Evolutionary conservation across 2,888 invertebrate genomes (phyloP).

Genomic region (Cantharis rufa): DNA sequence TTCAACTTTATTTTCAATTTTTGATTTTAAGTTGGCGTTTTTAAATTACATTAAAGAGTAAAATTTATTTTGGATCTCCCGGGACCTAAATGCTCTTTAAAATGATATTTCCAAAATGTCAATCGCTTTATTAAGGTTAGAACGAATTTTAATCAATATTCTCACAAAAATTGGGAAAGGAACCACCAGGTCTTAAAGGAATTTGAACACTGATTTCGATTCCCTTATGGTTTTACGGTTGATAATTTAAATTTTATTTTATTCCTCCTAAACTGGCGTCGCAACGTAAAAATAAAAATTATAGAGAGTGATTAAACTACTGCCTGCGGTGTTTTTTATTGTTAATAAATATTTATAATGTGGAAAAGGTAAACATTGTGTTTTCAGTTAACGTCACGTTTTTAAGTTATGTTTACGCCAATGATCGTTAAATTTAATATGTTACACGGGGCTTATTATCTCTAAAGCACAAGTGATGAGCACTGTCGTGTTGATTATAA

Average conservation of each 20-base stretch:
- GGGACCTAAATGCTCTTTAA: slow-evolving; percentile 15
- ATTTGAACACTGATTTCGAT: neutral
- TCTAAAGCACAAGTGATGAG: neutral
- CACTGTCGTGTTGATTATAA: neutral
- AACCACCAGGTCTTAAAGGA: neutral
- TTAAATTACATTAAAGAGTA: neutral
- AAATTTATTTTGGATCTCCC: slow-evolving; percentile 5
- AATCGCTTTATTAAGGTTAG: neutral
- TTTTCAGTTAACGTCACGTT: neutral
- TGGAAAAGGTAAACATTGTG: neutral
- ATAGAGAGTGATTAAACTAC: neutral
- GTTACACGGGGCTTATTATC: neutral
- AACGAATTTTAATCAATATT: neutral
- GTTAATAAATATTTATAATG: neutral
- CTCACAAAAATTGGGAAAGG: neutral
- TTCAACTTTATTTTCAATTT: neutral
- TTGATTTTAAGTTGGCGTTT: neutral
- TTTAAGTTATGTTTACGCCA: neutral
- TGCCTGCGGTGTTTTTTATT: neutral
- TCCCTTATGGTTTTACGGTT: neutral
- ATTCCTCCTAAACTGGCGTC: neutral
- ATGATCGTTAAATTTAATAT: neutral
- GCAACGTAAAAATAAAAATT: neutral
- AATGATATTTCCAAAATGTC: slow-evolving; percentile 19
- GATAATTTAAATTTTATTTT: neutral